Conservation (phyloP, 2,797 vertebrate genomes). For the Anniella stebbinsi region DNA sequence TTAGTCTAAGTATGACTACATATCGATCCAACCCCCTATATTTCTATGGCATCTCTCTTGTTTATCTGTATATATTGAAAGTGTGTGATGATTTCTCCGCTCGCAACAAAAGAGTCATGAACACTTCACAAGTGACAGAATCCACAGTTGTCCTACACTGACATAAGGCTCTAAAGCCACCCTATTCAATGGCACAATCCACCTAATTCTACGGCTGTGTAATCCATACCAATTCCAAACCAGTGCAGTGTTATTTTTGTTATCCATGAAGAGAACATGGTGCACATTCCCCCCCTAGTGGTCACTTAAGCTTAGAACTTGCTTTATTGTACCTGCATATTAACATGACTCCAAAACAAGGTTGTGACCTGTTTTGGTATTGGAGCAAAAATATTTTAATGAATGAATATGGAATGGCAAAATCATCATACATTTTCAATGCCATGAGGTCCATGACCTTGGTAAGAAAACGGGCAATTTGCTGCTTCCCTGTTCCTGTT, state of each 20-base stretch:
- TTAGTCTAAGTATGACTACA: no score
- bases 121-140: not conserved
- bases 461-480: not conserved
- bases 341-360: not conserved
- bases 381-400: no score
- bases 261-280: not conserved
- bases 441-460: not conserved
- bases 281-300: constrained; percentile 64
- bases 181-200: not conserved
- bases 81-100: not conserved
- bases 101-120: not conserved
- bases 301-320: not conserved
- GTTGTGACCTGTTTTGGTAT: not conserved
- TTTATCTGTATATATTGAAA: not conserved
- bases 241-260: not conserved
- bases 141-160: not conserved
- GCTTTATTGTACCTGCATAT: not conserved
- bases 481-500: not conserved
- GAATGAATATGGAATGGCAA: constrained; percentile 4
- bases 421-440: not conserved
- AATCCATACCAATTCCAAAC: not conserved
- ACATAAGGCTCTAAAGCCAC: not conserved
- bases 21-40: not conserved
- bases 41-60: not conserved
- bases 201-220: not conserved